Conservation (phyloP, 2,113 vertebrate genomes). For the Malurus alboscapulatus region DNA sequence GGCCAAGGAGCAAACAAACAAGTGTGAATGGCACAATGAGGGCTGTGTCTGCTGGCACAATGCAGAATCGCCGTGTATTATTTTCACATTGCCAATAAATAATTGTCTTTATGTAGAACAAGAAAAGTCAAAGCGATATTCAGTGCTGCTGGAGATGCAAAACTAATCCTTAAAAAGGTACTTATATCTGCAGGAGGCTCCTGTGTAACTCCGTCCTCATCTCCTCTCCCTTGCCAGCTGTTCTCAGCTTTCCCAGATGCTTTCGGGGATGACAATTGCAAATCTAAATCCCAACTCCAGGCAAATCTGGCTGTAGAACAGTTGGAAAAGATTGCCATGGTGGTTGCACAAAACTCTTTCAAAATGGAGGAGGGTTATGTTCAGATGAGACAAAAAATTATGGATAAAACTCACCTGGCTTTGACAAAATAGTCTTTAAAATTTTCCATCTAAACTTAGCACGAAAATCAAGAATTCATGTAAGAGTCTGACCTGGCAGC, state of each 20-base stretch:
- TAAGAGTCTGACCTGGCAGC: background rate
- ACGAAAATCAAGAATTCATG: rapidly evolving
- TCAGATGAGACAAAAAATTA: background rate
- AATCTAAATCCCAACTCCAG: background rate
- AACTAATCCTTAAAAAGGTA: slow-evolving; percentile 1
- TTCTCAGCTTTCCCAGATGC: background rate
- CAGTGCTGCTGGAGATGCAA: slow-evolving; percentile 37
- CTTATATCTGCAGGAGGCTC: background rate
- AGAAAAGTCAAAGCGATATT: slow-evolving; percentile 37
- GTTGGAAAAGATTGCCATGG: background rate
- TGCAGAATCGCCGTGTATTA: slow-evolving; percentile 58
- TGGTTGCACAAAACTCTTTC: background rate
- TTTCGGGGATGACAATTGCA: background rate
- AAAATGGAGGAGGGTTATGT: background rate
- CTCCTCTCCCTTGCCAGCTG: background rate
- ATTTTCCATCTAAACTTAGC: background rate
- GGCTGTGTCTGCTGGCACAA: slow-evolving; percentile 70
- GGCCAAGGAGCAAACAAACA: slow-evolving; percentile 69
- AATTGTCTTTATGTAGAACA: slow-evolving; percentile 55
- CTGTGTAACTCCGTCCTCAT: background rate
- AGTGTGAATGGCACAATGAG: slow-evolving; percentile 70
- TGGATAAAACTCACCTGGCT: background rate
- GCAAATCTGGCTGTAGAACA: background rate
- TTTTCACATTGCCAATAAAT: slow-evolving; percentile 40
- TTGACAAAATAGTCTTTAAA: background rate